Percentiles rank a stretch among this genome's conserved stretches.
Evolutionary conservation across 2,888 invertebrate species (phyloP).

Genomic region (Tiphia femorata): DNA sequence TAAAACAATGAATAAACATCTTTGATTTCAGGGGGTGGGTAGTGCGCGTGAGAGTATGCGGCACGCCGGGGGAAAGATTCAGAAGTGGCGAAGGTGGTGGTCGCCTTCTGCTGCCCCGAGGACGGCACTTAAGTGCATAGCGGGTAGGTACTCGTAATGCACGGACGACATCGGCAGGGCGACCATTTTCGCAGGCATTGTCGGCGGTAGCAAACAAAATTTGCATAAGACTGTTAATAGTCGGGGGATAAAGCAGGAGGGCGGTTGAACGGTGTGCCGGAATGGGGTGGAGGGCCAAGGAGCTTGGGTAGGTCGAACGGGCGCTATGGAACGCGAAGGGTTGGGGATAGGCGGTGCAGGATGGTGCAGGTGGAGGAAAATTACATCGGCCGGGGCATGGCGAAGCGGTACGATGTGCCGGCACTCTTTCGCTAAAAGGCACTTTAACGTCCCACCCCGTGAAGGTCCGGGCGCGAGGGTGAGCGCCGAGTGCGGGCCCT

Average conservation of each 20-base stretch:
- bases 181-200: slow-evolving; percentile 12
- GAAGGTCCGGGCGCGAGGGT: slow-evolving; percentile 8
- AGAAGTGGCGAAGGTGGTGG: no score
- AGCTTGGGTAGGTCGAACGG: neutral
- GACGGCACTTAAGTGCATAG: slow-evolving; percentile 13
- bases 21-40: no score
- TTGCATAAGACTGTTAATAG: slow-evolving; percentile 57
- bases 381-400: slow-evolving; percentile 10
- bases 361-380: slow-evolving; percentile 18
- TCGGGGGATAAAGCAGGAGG: slow-evolving; percentile 33
- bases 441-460: slow-evolving; percentile 20
- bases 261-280: neutral
- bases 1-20: no score
- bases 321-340: neutral
- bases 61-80: no score
- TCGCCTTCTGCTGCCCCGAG: no score
- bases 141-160: slow-evolving; percentile 6
- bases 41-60: no score
- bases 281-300: slow-evolving; percentile 6
- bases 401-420: slow-evolving; percentile 12
- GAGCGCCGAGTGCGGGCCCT: no score
- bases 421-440: slow-evolving; percentile 22
- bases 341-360: neutral
- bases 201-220: slow-evolving; percentile 41
- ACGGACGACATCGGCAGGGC: neutral